Evolutionary conservation across 64 coral and sea anemone genomes (phyloP), one percentile per base, ranked within the genome.

Genomic region (Dendronephthya gigantea): DNA sequence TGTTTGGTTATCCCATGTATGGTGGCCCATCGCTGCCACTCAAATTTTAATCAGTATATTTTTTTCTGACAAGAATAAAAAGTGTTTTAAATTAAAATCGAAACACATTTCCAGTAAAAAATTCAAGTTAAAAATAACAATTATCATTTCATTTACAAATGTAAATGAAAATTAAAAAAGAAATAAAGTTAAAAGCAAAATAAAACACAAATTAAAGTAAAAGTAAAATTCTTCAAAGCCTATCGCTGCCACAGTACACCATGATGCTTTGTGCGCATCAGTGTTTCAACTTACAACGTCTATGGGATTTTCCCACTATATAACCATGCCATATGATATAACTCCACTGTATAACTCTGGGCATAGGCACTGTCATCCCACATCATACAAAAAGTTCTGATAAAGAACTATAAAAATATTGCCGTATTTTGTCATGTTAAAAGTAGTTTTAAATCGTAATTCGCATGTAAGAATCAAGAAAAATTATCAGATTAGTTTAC

Each of bases 201-300:
- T 58, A 2, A 58, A 58, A 58, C 51, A 58, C 51, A 58, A 58
- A 58, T 4, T 58, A n/a, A 58, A 6, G 55, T 62, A 22, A 62
- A 62, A 62, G 19, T 62, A 9, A 62, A 62, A 62, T 62, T 62
- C 55, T 62, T 23, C 25, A 62, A 62, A 62, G 55, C 55, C 55
- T 79, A 79, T 34, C 72, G 28, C 72, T 79, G 6, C 36, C 72
- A 79, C 72, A 79, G 72, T 79, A 79, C 36, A 79, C 72, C 72
- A 79, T 79, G 37, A 79, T 37, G 32, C 72, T 37, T 79, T 79
- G 72, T 33, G 72, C 72, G 72, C 29, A 12, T 79, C n/a, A n/a
- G n/a, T n/a, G n/a, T n/a, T n/a, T n/a, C n/a, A n/a, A n/a, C n/a
- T n/a, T n/a, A n/a, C n/a, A n/a, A n/a, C n/a, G n/a, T n/a, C n/a